Percentiles rank a stretch among this genome's conserved stretches.
These are phyloP conservation scores for Drosophila emarginata DNA, from an alignment of 2,888 invertebrate species.

Conservation along the genomic window DNA sequence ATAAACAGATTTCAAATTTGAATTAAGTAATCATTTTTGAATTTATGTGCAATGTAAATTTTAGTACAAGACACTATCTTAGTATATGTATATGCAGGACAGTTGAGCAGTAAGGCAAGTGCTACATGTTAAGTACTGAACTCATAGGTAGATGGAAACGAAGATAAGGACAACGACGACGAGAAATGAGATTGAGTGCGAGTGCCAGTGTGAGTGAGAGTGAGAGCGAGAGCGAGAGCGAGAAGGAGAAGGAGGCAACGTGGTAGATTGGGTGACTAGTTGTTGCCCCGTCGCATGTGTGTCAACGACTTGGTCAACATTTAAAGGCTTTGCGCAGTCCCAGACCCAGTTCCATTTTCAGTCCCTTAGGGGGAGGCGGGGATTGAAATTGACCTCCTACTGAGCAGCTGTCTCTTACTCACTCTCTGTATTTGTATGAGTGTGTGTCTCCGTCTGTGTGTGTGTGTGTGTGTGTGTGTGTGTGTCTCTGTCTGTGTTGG, in stretches of 20 bases:
- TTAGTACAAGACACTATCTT: background rate
- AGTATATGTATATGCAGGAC: background rate
- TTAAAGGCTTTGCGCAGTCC: constrained; percentile 61
- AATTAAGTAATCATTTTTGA: too few relatives aligned
- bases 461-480: constrained; percentile 11
- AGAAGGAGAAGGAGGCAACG: background rate
- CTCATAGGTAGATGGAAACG: constrained; percentile 3
- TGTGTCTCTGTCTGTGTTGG: constrained; percentile 8
- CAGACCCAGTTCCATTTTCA: constrained; percentile 14
- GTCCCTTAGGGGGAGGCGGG: background rate
- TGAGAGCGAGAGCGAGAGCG: background rate
- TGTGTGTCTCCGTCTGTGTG: constrained; percentile 22
- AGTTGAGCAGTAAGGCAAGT: background rate
- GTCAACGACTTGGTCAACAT: constrained; percentile 79
- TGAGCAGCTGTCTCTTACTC: constrained; percentile 10
- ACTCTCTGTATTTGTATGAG: background rate
- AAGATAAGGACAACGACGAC: constrained; percentile 1
- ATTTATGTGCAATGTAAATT: too few relatives aligned
- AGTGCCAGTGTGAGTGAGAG: background rate
- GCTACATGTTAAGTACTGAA: background rate
- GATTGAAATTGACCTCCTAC: constrained; percentile 15
- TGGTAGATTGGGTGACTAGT: background rate
- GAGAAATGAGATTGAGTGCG: background rate
- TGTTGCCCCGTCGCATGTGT: constrained; percentile 60
- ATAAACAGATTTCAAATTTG: too few relatives aligned